phyloP scores from a whole-genome alignment of 2,888 invertebrate genomes.

The Xestia rhomboidea region DNA sequence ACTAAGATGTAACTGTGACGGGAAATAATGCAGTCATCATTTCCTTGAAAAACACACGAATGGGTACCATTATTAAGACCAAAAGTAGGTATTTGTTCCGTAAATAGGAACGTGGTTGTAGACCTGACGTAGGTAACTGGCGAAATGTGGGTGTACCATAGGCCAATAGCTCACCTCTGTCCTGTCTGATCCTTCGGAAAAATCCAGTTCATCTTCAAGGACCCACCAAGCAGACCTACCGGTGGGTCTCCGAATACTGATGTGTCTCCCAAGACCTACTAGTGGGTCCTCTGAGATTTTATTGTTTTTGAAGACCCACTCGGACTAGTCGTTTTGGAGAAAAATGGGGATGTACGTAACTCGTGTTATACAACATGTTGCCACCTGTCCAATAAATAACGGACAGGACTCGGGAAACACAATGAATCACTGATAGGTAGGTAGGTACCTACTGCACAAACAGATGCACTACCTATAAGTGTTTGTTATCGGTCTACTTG shows the following conservation, averaged over 20 bases:
- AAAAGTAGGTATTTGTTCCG: conserved; percentile 3
- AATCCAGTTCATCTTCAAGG: too few species aligned
- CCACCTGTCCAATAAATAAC: conserved; percentile 10
- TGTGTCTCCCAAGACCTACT: too few species aligned
- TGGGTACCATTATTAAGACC: not conserved
- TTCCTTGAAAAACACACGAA: conserved; percentile 2
- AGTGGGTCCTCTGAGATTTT: too few species aligned
- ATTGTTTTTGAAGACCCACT: too few species aligned
- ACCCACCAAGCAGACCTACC: too few species aligned
- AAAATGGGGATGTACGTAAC: too few species aligned
- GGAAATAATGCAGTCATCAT: conserved; percentile 1
- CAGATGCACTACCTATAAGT: conserved; percentile 54
- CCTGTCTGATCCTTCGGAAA: not conserved
- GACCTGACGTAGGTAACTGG: not conserved
- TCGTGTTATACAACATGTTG: conserved; percentile 2
- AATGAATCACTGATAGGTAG: conserved; percentile 42
- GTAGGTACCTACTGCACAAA: conserved; percentile 36
- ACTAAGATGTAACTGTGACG: not conserved
- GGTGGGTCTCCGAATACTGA: too few species aligned
- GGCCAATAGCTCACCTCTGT: not conserved
- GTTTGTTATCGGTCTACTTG: conserved; percentile 69
- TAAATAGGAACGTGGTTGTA: not conserved
- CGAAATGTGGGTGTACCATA: not conserved
- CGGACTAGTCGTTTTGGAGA: too few species aligned
- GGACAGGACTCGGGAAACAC: not conserved